Base-by-base conservation (phyloP, 2,113 vertebrate species). In the Malurus cyaneus region DNA sequence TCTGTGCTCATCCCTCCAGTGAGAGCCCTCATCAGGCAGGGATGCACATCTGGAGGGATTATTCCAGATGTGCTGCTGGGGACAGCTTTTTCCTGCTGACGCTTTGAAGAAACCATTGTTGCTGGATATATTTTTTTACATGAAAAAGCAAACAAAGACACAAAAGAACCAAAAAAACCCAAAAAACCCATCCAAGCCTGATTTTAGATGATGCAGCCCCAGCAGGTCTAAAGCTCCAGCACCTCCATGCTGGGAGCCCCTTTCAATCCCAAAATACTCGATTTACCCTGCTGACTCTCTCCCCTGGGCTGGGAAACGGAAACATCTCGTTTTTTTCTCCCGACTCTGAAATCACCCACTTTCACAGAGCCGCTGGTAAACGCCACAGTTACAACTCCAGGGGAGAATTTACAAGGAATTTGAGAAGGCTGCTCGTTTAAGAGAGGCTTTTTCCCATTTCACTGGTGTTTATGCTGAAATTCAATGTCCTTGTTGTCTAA, bases 21-120 rank as follows among this genome's bases (percentile, higher is more conserved):
- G 41, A 83, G 54, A 74, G 42, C 44, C 44, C n/a, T 49, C 0
- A 0, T 18, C 2, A 3, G 14, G 34, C 1, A 1, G 44, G 47
- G 47, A 23, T 49, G 12, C 53, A 78, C 42, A 57, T 34, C 65
- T 92, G 80, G 57, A 78, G 29, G 12, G 28, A 34, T 71, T 32
- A 11, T 67, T 60, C 29, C 76, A 80, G 50, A 44, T 70, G 62
- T 64, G 34, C 36, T 61, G 23, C 2, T 36, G 65, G 69, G 32
- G 28, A 12, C 50, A 80, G 50, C 12, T 28, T 80, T 66, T 70
- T 61, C 44, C 47, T 54, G 31, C 20, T n/a, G 49, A 23, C 12
- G 14, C 52, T 47, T 72, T 17, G 39, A 50, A 47, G 31, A 32
- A 29, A 39, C 26, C 18, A 21, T 41, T n/a, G 47, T 29, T 42